Evolutionary conservation across 2,888 invertebrate genomes (phyloP).

Genomic region (Elysia crispata): DNA sequence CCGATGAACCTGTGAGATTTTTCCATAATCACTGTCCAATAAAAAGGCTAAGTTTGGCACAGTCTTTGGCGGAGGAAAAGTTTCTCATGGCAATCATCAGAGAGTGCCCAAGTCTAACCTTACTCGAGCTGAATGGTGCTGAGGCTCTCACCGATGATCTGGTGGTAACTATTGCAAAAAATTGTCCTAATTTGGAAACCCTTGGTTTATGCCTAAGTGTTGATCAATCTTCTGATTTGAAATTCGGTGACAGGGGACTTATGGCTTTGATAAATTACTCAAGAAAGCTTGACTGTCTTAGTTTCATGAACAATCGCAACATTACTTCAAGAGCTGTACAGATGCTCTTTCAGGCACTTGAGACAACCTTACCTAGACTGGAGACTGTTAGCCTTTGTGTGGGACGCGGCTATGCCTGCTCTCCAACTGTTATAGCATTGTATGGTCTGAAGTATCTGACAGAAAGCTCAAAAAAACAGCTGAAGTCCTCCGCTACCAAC

Average conservation of each 20-base stretch:
- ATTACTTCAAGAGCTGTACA: conserved; percentile 35
- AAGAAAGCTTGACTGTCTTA: conserved; percentile 30
- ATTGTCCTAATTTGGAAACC: conserved; percentile 34
- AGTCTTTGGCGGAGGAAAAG: conserved; percentile 18
- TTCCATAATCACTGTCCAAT: conserved; percentile 40
- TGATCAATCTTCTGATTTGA: neutral
- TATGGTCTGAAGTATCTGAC: conserved; percentile 46
- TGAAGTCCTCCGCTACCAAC: conserved; percentile 35
- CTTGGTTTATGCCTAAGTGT: conserved; percentile 22
- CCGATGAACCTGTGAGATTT: no score
- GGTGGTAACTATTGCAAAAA: conserved; percentile 38
- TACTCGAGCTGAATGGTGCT: conserved; percentile 31
- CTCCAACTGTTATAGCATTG: conserved; percentile 12
- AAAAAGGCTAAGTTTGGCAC: conserved; percentile 31
- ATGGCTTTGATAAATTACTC: conserved; percentile 36
- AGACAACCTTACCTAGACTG: conserved; percentile 35
- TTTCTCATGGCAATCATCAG: conserved; percentile 31
- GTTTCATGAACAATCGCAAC: conserved; percentile 39
- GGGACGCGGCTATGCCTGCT: conserved; percentile 40
- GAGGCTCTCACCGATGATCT: conserved; percentile 27
- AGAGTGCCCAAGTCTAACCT: conserved; percentile 42
- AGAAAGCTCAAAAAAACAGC: conserved; percentile 35
- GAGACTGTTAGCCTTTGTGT: conserved; percentile 41
- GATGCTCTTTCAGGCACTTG: conserved; percentile 31
- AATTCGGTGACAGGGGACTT: conserved; percentile 40